A percentile compares a stretch with the other conserved stretches of the same genome.
Conservation (phyloP, 2,797 vertebrate species). For the Trematomus bernacchii region DNA sequence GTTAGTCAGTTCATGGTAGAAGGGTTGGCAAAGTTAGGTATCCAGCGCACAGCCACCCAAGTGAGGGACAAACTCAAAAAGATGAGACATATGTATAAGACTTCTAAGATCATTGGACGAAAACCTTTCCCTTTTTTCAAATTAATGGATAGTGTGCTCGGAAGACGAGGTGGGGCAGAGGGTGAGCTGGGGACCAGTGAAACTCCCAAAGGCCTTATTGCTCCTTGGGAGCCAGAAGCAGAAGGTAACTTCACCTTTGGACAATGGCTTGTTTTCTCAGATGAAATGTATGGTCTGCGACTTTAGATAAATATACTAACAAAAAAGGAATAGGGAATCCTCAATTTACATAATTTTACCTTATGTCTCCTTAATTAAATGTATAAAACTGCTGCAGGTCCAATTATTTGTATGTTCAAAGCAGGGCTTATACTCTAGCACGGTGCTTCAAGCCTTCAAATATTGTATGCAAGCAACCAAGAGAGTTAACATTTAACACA, state of each 20-base stretch:
- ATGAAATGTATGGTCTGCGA: too few relatives aligned
- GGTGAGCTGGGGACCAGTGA: background rate
- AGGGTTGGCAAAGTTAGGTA: background rate
- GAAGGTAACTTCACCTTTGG: background rate
- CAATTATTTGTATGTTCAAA: background rate
- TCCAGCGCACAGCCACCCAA: background rate
- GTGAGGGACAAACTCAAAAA: background rate
- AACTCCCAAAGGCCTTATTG: background rate
- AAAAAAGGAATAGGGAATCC: too few relatives aligned
- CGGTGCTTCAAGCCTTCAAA: background rate
- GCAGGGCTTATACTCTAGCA: background rate
- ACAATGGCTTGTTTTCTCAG: too few relatives aligned
- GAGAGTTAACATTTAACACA: background rate
- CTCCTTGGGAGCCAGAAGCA: background rate
- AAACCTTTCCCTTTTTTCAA: background rate
- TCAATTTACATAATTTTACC: too few relatives aligned
- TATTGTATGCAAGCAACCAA: background rate
- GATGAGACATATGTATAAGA: background rate
- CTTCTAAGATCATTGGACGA: background rate
- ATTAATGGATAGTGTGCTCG: background rate
- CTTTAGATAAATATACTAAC: too few relatives aligned
- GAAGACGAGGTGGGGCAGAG: background rate
- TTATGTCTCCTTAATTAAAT: too few relatives aligned
- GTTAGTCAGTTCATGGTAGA: background rate
- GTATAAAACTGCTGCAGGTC: too few relatives aligned